A percentile compares a stretch with the other conserved stretches of the same genome.
Evolutionary conservation across 2,797 vertebrate genomes (phyloP).

Genomic region (Meda fulgida): DNA sequence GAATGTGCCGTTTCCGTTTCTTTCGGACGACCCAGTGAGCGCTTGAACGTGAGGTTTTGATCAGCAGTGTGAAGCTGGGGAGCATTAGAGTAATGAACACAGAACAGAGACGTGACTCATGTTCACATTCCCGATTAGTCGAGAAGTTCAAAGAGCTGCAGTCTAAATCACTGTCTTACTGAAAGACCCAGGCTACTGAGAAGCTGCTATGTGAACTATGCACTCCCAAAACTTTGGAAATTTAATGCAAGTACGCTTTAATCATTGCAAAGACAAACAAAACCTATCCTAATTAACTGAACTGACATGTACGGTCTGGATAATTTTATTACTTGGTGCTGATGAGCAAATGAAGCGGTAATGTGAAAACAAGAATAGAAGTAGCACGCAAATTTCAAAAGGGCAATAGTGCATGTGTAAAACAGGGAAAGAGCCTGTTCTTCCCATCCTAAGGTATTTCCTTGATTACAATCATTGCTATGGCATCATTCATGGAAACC

Average conservation of each 20-base stretch:
- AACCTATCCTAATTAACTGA: slow-evolving; percentile 12
- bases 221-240: not conserved
- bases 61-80: slow-evolving; percentile 45
- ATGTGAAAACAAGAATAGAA: slow-evolving; percentile 41
- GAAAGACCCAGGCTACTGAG: slow-evolving; percentile 37
- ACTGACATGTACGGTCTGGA: slow-evolving; percentile 10
- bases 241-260: slow-evolving; percentile 9
- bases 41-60: slow-evolving; percentile 45
- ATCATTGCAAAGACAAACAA: slow-evolving; percentile 33
- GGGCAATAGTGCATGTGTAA: slow-evolving; percentile 1
- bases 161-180: slow-evolving; percentile 21
- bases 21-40: not conserved
- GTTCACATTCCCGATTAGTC: slow-evolving; percentile 31
- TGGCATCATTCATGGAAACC: slow-evolving; percentile 62
- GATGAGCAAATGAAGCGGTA: slow-evolving; percentile 29
- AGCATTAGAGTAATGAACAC: slow-evolving; percentile 43
- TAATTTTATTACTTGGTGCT: not conserved
- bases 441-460: slow-evolving; percentile 55
- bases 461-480: slow-evolving; percentile 66
- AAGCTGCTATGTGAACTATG: slow-evolving; percentile 26
- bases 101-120: slow-evolving; percentile 40
- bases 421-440: slow-evolving; percentile 17
- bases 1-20: not conserved
- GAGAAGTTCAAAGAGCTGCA: slow-evolving; percentile 39
- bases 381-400: slow-evolving; percentile 34